Percentiles rank a stretch among this genome's conserved stretches.
Conservation (phyloP, 2,888 invertebrate species). For the Aphodius granarius region DNA sequence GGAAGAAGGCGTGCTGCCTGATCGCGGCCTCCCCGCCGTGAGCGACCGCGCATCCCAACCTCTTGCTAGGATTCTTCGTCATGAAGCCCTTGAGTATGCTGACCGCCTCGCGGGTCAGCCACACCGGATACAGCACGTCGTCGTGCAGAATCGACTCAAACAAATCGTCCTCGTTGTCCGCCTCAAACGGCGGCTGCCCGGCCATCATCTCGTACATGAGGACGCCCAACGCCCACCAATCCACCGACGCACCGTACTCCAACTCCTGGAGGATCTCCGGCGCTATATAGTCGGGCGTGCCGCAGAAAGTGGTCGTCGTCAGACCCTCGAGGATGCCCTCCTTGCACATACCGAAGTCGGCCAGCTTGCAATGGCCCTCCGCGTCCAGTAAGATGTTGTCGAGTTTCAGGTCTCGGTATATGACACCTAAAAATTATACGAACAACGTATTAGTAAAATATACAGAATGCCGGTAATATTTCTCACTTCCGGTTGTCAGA, state of each 20-base stretch:
- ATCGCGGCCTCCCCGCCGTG: slow-evolving; percentile 84
- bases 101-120: slow-evolving; percentile 90
- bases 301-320: slow-evolving; percentile 96
- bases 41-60: slow-evolving; percentile 84
- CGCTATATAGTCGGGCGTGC: slow-evolving; percentile 99
- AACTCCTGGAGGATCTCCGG: slow-evolving; percentile 69
- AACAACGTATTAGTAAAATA: slow-evolving; percentile 54
- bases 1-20: slow-evolving; percentile 87
- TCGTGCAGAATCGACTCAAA: slow-evolving; percentile 98
- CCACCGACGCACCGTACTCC: slow-evolving; percentile 84
- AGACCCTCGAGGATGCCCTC: slow-evolving; percentile 87
- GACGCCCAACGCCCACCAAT: slow-evolving; percentile 98
- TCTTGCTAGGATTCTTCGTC: slow-evolving; percentile 94
- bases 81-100: slow-evolving; percentile 94
- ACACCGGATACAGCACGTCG: slow-evolving; percentile 97
- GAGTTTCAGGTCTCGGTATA: slow-evolving; percentile 97
- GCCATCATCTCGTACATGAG: slow-evolving; percentile 99
- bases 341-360: slow-evolving; percentile 99
- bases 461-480: too few relatives aligned
- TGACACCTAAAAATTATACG: slow-evolving; percentile 73
- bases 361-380: slow-evolving; percentile 93
- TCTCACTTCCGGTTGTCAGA: too few relatives aligned
- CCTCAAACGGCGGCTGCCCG: slow-evolving; percentile 99
- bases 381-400: slow-evolving; percentile 97
- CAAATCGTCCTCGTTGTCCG: slow-evolving; percentile 98